A percentile compares a stretch with the other conserved stretches of the same genome.
Evolutionary conservation across 2,113 vertebrate species (phyloP).

Genomic region (Varanus komodoensis): DNA sequence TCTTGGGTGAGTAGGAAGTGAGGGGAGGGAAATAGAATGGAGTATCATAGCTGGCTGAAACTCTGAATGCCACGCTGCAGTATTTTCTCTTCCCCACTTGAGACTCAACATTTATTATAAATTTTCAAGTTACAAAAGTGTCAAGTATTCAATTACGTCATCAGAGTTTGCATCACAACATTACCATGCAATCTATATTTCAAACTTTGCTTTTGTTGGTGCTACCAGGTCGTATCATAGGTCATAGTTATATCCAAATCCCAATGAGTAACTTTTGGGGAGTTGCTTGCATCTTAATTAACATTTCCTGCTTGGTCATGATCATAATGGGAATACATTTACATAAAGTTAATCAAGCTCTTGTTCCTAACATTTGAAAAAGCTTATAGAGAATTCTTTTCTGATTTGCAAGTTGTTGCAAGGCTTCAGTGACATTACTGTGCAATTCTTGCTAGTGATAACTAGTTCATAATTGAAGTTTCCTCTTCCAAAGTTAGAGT

Average conservation of each 20-base stretch:
- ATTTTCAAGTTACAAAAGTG: neutral
- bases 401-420: conserved; percentile 45
- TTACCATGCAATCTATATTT: neutral
- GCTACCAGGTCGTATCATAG: neutral
- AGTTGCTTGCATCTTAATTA: conserved; percentile 67
- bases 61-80: neutral
- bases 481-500: neutral
- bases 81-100: neutral
- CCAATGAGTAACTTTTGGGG: conserved; percentile 60
- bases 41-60: neutral
- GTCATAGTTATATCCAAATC: conserved; percentile 4
- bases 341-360: conserved; percentile 70
- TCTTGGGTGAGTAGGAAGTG: too few relatives aligned
- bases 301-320: conserved; percentile 69
- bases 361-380: conserved; percentile 71
- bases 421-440: conserved; percentile 51
- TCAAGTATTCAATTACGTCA: neutral
- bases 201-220: neutral
- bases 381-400: conserved; percentile 50
- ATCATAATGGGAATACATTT: conserved; percentile 67
- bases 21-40: too few relatives aligned
- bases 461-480: neutral
- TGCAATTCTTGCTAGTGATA: neutral
- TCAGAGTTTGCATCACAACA: conserved; percentile 16
- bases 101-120: neutral